These are phyloP conservation scores for Odontamblyopus rebecca DNA, from an alignment of 2,797 vertebrate genomes.

Conservation along the genomic window DNA sequence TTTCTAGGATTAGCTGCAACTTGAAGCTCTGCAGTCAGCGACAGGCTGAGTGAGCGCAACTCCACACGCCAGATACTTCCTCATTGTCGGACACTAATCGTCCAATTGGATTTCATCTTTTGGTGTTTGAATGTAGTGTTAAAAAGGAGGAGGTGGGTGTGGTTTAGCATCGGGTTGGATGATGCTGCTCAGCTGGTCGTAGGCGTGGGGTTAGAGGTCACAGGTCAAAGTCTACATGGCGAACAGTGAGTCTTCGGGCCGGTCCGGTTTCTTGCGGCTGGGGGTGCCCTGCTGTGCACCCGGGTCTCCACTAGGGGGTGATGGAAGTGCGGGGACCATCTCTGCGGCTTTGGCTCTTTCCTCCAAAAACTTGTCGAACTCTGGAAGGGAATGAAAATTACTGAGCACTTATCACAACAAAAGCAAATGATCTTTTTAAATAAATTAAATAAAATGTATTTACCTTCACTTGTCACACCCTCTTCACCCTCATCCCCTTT, in stretches of 20 bases:
- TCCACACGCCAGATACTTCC: conserved; percentile 21
- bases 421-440: neutral
- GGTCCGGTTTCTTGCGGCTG: conserved; percentile 85
- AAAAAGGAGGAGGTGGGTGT: conserved; percentile 15
- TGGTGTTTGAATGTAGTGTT: neutral
- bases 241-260: conserved; percentile 87
- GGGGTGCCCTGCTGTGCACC: conserved; percentile 64
- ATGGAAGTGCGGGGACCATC: conserved; percentile 85
- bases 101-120: conserved; percentile 2
- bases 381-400: conserved; percentile 62
- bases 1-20: conserved; percentile 48
- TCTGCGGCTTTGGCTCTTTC: conserved; percentile 97
- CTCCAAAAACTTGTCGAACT: conserved; percentile 98
- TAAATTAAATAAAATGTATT: neutral
- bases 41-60: conserved; percentile 19
- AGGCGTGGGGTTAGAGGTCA: conserved; percentile 33
- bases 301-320: conserved; percentile 82
- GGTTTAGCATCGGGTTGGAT: conserved; percentile 46
- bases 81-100: conserved; percentile 21
- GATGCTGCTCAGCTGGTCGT: conserved; percentile 47
- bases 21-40: conserved; percentile 54
- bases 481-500: conserved; percentile 93
- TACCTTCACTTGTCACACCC: conserved; percentile 98
- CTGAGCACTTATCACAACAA: neutral
- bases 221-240: conserved; percentile 77